phyloP scores from a whole-genome alignment of 2,888 invertebrate species.

The Hanleya hanleyi region DNA sequence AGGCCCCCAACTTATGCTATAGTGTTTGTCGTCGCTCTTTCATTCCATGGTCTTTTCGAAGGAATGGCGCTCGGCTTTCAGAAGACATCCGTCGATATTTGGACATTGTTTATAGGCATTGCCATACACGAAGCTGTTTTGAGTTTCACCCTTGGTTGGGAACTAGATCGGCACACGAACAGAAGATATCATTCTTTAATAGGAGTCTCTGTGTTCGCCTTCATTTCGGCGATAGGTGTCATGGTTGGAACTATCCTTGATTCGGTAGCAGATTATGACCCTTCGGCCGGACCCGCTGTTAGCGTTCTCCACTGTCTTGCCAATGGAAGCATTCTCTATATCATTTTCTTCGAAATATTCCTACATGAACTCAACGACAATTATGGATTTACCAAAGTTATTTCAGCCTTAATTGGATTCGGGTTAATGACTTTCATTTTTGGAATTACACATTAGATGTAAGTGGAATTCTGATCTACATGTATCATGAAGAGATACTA shows the following conservation, averaged over 20 bases:
- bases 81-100: background rate
- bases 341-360: slow-evolving; percentile 65
- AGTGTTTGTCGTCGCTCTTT: background rate
- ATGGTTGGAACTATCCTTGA: background rate
- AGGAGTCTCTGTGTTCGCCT: background rate
- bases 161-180: background rate
- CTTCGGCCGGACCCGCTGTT: background rate
- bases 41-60: background rate
- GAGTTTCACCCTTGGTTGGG: background rate
- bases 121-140: background rate
- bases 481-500: no score
- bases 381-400: background rate
- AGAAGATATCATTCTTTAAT: background rate
- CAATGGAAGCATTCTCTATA: slow-evolving; percentile 64
- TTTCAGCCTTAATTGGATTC: background rate
- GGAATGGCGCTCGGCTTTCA: background rate
- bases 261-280: background rate
- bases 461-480: no score
- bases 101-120: background rate
- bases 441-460: background rate
- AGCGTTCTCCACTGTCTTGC: slow-evolving; percentile 62
- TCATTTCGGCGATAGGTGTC: background rate
- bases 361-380: slow-evolving; percentile 62
- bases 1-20: background rate
- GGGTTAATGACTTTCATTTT: background rate